These are phyloP conservation scores for Discoglossus pictus DNA, from an alignment of 2,797 vertebrate species.

Conservation along the genomic window DNA sequence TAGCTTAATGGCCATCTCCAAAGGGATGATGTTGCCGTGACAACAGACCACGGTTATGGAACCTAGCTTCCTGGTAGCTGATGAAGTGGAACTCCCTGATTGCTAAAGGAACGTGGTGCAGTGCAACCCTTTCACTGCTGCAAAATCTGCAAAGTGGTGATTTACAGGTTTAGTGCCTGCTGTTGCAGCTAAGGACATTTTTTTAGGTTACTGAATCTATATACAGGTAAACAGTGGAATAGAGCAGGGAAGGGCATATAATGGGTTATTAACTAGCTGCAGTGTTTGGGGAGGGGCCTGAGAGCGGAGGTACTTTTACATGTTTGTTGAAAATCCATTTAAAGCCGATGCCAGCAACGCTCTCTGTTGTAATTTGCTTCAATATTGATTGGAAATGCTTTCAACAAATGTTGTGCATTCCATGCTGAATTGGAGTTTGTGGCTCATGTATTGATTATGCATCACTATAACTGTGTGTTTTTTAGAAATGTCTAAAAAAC, in stretches of 20 bases:
- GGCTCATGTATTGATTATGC: constrained; percentile 11
- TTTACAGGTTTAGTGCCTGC: background rate
- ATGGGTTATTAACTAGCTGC: background rate
- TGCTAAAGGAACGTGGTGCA: background rate
- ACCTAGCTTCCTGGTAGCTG: background rate
- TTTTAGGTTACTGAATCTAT: background rate
- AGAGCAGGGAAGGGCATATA: background rate
- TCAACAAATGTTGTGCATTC: constrained; percentile 12
- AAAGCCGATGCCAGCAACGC: background rate
- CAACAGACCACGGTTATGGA: constrained; percentile 20
- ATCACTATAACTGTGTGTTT: constrained; percentile 2
- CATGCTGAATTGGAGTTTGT: constrained; percentile 1
- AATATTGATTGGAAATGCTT: constrained; percentile 22
- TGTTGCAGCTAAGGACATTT: background rate
- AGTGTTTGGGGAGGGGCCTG: background rate
- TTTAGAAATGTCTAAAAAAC: background rate
- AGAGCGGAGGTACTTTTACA: background rate
- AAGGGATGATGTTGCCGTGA: constrained; percentile 34
- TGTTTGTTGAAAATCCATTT: constrained; percentile 13
- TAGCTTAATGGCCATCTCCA: constrained; percentile 22
- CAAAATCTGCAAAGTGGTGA: background rate
- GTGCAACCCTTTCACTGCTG: background rate
- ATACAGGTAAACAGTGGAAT: background rate
- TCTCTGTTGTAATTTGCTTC: constrained; percentile 4
- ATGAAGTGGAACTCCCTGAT: constrained; percentile 1